Evolutionary conservation across 2,888 invertebrate species (phyloP).

Genomic region (Pandemis corylana): DNA sequence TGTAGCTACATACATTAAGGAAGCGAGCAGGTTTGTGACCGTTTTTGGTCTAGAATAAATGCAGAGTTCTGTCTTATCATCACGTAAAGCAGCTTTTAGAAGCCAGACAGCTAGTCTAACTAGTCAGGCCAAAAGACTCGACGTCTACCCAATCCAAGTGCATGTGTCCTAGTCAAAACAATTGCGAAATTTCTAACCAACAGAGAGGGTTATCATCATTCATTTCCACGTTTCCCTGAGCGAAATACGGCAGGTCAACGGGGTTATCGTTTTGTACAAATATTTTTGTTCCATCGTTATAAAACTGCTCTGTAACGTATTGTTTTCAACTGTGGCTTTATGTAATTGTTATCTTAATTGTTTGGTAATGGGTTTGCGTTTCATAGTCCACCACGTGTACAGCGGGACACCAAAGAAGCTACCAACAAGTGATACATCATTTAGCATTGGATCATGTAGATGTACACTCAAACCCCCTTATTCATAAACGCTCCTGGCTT

Average conservation of each 20-base stretch:
- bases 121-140: not conserved
- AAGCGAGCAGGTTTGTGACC: too few species aligned
- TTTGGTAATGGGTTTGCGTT: constrained; percentile 23
- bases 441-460: too few species aligned
- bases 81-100: not conserved
- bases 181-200: constrained; percentile 44
- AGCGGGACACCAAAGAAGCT: not conserved
- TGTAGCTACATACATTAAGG: too few species aligned
- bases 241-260: constrained; percentile 58
- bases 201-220: constrained; percentile 51
- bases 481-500: too few species aligned
- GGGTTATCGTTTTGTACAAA: constrained; percentile 49
- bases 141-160: too few species aligned
- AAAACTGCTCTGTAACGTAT: constrained; percentile 46
- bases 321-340: constrained; percentile 46
- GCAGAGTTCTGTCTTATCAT: too few species aligned
- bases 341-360: constrained; percentile 46
- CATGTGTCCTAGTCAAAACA: constrained; percentile 19
- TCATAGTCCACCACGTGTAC: constrained; percentile 17
- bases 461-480: too few species aligned
- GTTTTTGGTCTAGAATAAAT: too few species aligned
- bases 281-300: constrained; percentile 58
- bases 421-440: not conserved
- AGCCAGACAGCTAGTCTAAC: not conserved
- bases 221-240: constrained; percentile 60